Evolutionary conservation across 2,113 vertebrate species (phyloP), one percentile per base, ranked within the genome.

Genomic region (Phylloscopus whistleri): DNA sequence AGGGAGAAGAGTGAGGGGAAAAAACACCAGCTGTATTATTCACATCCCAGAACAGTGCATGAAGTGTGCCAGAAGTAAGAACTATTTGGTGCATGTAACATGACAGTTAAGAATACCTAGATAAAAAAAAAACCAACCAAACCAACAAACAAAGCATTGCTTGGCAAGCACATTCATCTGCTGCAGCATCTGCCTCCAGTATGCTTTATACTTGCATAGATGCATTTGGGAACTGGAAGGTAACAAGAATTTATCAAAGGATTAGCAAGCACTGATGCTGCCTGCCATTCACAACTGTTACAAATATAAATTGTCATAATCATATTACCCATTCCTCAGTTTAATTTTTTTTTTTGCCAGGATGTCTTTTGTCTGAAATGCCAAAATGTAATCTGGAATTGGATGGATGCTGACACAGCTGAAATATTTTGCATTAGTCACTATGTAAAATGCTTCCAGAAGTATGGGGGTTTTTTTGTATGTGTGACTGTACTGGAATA

Each of bases 231-330:
- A 95, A 84, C 83, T 67, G 91, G 93, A 93, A 96, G 87, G 81
- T 96, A 97, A 80, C 66, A 83, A 67, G 70, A 95, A 85, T 94
- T 96, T 95, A 89, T 95, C 67, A 89, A 92, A 97, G 94, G 74
- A 96, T 94, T 96, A 94, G 83, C 59, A 80, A 94, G 86, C 52
- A 41, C 55, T 83, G 93, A 69, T 90, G 87, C 59, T 91, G 56
- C 48, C 87, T 91, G 56, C 48, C 87, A 44, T 82, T 94, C 58
- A 80, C 75, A 94, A 73, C 67, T 84, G 52, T 80, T 95, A 64
- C 60, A 86, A 68, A 90, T 56, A 53, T 31, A 91, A 87, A 90
- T 91, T 81, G 60, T 87, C 76, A 43, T 75, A 89, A 93, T 88
- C 48, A 18, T 75, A 73, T 79, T 70, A 90, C 28, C 75, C 35